Base-by-base conservation (phyloP, 2,797 vertebrate genomes). In the Enteromius anoplus region DNA sequence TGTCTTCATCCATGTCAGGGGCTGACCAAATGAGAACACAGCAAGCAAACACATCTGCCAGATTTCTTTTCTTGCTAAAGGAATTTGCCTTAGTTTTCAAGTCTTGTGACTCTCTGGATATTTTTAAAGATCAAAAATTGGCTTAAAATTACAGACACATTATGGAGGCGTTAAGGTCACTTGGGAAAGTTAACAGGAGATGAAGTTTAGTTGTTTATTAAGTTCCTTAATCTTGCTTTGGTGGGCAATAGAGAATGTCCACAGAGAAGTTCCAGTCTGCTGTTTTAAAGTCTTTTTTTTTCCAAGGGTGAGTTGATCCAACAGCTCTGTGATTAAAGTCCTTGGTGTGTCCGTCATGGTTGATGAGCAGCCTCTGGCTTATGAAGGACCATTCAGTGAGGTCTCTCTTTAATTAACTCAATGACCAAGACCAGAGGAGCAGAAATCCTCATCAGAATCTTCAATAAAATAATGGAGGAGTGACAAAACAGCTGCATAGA, bases 401-500 rank as follows among this genome's bases (percentile, higher is more conserved):
- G 86, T 85, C 86, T 85, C 79, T 69, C 82, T 86, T 88, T 88
- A 90, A 90, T 89, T 89, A 89, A 87, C 85, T 90, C 83, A 83
- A 83, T 76, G 81, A 84, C 81, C 84, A 80, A 88, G 55, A 86
- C 75, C 84, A 86, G 83, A 83, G 70, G 84, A 80, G 75, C 82
- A 82, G 15, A 81, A 82, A 83, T 85, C 45, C 69, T 81, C 55
- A 85, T 84, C 82, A 78, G 53, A 71, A 85, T 77, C 78, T 73
- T 66, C 78, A 76, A 68, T 82, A 78, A 87, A 78, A 79, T 32
- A 55, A 21, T 53, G 21, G 32, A 37, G 76, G 79, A 83, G 34
- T 53, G 65, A 78, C 81, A 86, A 87, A 82, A 80, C 69, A 81
- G 69, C 84, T 72, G 51, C 21, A 58, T 66, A 42, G 76, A 83